phyloP scores from a whole-genome alignment of 2,888 invertebrate genomes.

The Callinectes sapidus region DNA sequence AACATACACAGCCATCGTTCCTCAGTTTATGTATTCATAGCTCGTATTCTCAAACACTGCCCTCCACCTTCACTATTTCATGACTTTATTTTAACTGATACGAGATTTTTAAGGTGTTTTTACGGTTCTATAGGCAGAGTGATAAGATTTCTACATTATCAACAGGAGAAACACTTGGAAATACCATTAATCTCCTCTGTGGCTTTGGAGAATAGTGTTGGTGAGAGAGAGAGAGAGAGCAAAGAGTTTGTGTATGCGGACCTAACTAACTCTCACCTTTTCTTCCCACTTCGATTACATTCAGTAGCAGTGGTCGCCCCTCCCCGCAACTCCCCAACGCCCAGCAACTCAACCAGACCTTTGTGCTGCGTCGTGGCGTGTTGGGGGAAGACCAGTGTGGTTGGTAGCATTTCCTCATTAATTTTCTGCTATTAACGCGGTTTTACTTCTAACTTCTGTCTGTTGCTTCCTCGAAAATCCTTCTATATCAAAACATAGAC shows the following conservation, averaged over 20 bases:
- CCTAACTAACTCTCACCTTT: not conserved
- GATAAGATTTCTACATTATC: too few relatives aligned
- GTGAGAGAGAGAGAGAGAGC: too few relatives aligned
- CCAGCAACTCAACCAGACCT: not conserved
- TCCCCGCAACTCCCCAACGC: not conserved
- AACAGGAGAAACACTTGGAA: too few relatives aligned
- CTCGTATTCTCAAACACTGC: too few relatives aligned
- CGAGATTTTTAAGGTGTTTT: too few relatives aligned
- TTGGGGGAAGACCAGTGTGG: not conserved
- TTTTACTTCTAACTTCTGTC: not conserved
- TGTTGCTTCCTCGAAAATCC: not conserved
- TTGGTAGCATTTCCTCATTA: not conserved
- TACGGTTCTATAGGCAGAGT: too few relatives aligned
- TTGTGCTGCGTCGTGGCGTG: not conserved
- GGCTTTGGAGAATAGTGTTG: too few relatives aligned
- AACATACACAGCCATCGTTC: not conserved
- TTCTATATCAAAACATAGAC: not conserved
- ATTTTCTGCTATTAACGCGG: not conserved
- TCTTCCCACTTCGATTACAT: not conserved
- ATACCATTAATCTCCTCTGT: too few relatives aligned
- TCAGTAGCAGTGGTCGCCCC: not conserved
- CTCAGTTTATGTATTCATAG: not conserved
- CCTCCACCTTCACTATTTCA: too few relatives aligned
- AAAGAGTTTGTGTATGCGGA: too few relatives aligned
- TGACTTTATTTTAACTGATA: too few relatives aligned